Base-by-base conservation (phyloP, 2,888 invertebrate species). In the Trichogramma evanescens region DNA sequence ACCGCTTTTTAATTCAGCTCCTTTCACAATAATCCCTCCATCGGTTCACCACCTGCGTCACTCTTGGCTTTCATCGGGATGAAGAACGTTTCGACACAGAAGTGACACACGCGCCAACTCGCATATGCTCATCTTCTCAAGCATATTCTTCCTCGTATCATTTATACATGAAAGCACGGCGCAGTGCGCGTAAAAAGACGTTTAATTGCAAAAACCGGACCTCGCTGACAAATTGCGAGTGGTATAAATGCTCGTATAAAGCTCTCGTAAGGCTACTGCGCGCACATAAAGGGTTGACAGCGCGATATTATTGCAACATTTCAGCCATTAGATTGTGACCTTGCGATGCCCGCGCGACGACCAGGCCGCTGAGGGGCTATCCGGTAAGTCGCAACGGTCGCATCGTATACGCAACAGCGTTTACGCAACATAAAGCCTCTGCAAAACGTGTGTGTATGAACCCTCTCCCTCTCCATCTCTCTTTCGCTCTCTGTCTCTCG, bases 21-120 rank as follows among this genome's bases (percentile, higher is more conserved):
- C 70, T 69, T 68, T 68, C 65, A 67, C 70, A 70, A 73, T 75
- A 74, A 74, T 75, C 73, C 71, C 46, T 39, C 71, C 68, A 72
- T 71, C 66, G 66, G 63, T 59, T 63, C 63, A 72, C 72, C 76
- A 70, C 71, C 74, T 78, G 70, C 67, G 64, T 67, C 64, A 65
- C 62, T 57, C 44, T 46, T 10, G 53, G 46, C 52, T 56, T 59
- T 59, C 57, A 54, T 5, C 10, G 44, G 53, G 44, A 9, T 5
- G 53, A 42, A 10, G 6, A 10, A 38, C 9, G 5, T 5, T 26
- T 9, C 2, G 46, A 5, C 41, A 51, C 41, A 40, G 51, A 42
- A 9, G 42, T 40, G 5, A 6, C 7, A 6, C 7, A 10, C 42
- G 9, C 50, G 43, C 40, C 50, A 42, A 50, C 38, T 50, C 50